Conservation (phyloP, 2,888 invertebrate genomes). For the Tenthredo mesomela region DNA sequence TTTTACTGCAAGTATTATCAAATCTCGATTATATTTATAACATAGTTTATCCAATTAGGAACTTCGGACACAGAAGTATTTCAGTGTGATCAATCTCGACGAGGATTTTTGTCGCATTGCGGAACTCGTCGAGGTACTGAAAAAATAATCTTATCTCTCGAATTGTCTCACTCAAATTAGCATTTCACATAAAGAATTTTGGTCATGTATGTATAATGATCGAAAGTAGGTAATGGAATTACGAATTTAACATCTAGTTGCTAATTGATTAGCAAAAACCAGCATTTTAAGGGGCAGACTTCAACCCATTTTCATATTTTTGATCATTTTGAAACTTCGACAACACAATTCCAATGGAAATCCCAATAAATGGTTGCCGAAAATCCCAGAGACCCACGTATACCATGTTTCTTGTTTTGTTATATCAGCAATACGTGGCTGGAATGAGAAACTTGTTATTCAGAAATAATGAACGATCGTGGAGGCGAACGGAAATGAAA, state of each 20-base stretch:
- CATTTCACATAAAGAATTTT: neutral
- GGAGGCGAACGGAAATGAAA: constrained; percentile 2
- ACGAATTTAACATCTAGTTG: neutral
- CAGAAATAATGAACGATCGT: neutral
- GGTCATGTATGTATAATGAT: neutral
- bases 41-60: neutral
- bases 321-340: neutral
- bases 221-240: neutral
- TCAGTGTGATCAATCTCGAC: neutral
- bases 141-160: neutral
- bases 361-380: too few relatives aligned
- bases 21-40: neutral
- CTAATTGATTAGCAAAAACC: neutral
- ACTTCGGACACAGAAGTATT: neutral
- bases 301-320: neutral
- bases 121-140: neutral
- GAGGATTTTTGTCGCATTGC: constrained; percentile 32
- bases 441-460: constrained; percentile 1
- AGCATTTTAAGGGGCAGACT: neutral
- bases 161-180: neutral
- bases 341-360: neutral
- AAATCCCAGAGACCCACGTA: neutral
- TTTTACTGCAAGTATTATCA: neutral
- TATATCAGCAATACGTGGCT: neutral
- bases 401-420: neutral